Percentiles rank a stretch among this genome's conserved stretches.
phyloP scores from a whole-genome alignment of 2,888 invertebrate genomes.

The Meiosimyza platycephala region DNA sequence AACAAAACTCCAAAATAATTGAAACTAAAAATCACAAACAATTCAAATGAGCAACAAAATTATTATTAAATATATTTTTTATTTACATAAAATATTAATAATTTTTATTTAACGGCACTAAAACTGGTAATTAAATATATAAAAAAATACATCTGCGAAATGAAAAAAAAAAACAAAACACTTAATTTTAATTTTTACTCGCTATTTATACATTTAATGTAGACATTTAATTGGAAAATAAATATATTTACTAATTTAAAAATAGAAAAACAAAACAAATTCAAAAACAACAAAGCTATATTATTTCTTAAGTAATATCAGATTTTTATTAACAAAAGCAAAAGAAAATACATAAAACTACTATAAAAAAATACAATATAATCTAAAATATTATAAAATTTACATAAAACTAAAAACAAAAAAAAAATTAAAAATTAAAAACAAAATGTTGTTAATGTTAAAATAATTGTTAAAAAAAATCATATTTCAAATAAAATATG shows the following conservation, averaged over 20 bases:
- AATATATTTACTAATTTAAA: conserved; percentile 35
- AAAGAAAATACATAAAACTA: conserved; percentile 40
- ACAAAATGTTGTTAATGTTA: conserved; percentile 67
- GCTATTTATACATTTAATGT: conserved; percentile 41
- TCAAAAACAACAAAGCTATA: conserved; percentile 38
- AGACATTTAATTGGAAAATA: conserved; percentile 23
- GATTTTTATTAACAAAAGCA: conserved; percentile 37
- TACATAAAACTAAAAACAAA: conserved; percentile 27
- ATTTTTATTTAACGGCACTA: conserved; percentile 40
- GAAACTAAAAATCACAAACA: conserved; percentile 4
- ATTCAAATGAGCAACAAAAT: conserved; percentile 29
- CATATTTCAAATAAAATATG: conserved; percentile 63
- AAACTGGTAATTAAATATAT: conserved; percentile 43
- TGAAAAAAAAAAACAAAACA: conserved; percentile 35
- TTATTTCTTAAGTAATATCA: conserved; percentile 47
- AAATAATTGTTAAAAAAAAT: conserved; percentile 65
- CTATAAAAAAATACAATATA: conserved; percentile 3
- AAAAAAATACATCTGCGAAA: conserved; percentile 14
- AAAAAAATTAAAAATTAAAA: conserved; percentile 40
- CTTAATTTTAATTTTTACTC: conserved; percentile 47
- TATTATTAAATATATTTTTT: conserved; percentile 8
- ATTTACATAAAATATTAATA: conserved; percentile 32
- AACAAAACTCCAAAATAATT: conserved; percentile 26
- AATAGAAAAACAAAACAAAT: conserved; percentile 42
- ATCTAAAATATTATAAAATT: conserved; percentile 9